Evolutionary conservation across 2,113 vertebrate genomes (phyloP), one percentile per base, ranked within the genome.

Genomic region (Plectropomus leopardus): DNA sequence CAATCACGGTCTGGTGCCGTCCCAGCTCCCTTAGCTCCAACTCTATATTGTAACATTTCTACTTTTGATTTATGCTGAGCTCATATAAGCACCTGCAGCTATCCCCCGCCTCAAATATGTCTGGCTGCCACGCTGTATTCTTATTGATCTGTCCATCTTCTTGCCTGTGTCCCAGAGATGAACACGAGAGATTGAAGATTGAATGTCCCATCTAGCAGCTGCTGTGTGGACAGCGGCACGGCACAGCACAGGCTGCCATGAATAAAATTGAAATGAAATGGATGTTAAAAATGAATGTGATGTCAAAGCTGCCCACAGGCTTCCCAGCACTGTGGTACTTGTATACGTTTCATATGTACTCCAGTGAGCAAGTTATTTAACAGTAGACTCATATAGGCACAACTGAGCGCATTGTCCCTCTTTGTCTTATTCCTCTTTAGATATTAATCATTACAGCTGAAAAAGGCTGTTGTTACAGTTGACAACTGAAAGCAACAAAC

Each of bases 111-210:
- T 79, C 51, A 48, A 55, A 69, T 72, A 75, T 32, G 42, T 73
- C 72, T 78, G 67, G 63, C 73, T 71, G 68, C 54, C 73, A 6
- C 1, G 50, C 71, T 77, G 65, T 66, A 69, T 84, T 89, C 77
- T 85, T 87, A 94, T 90, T 89, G 87, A 92, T 92, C 84, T 82
- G 86, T 80, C 86, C 78, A 74, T 90, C 82, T 83, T 84, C 61
- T 51, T 58, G 74, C 72, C 61, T 53, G 61, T 15, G 80, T 80
- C 48, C 57, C 11, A 0, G 55, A 66, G 85, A 90, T 36, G 79
- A 85, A 80, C 50, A 80, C 30, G n/a, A n/a, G n/a, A n/a, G n/a
- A n/a, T n/a, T n/a, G n/a, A 54, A 84, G 86, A 93, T 87, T 90
- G 88, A 93, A 84, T 54, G 54, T n/a, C 76, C 57, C 11, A 40